These are phyloP conservation scores for Epinephelus awoara DNA, from an alignment of 2,797 vertebrate species.

Conservation along the genomic window DNA sequence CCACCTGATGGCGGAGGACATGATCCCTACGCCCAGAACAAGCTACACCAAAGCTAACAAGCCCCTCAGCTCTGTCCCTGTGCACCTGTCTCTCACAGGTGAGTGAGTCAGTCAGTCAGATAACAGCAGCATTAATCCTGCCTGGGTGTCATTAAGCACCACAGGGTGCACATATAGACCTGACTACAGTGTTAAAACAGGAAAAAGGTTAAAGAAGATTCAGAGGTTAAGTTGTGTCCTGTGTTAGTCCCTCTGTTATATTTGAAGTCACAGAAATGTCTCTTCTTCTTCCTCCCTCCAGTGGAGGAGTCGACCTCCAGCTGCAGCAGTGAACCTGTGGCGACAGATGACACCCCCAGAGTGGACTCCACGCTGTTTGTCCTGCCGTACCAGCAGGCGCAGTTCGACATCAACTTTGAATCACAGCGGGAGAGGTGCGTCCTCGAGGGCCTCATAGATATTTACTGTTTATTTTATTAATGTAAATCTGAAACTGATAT, in stretches of 20 bases:
- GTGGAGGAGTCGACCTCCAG: constrained; percentile 63
- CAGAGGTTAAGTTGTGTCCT: background rate
- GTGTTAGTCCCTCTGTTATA: background rate
- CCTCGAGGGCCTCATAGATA: background rate
- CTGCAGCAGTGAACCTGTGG: constrained; percentile 68
- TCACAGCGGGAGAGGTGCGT: constrained; percentile 70
- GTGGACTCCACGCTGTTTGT: constrained; percentile 38
- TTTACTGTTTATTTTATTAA: background rate
- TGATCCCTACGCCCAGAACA: constrained; percentile 42
- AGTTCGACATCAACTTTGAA: constrained; percentile 52
- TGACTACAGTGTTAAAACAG: background rate
- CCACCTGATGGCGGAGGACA: constrained; percentile 82
- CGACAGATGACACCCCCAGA: constrained; percentile 49
- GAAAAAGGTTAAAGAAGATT: background rate
- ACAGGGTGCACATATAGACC: too few relatives aligned
- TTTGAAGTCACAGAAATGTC: background rate
- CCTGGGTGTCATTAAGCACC: too few relatives aligned
- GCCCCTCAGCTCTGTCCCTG: constrained; percentile 78
- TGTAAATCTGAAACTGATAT: background rate
- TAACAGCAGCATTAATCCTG: background rate
- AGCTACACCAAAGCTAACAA: rapidly evolving
- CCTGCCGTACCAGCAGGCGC: constrained; percentile 73
- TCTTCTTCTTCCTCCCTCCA: constrained; percentile 37
- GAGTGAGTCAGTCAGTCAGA: constrained; percentile 59
- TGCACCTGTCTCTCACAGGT: constrained; percentile 83